phyloP scores from a whole-genome alignment of 1,140 invertebrate species.

The Eciton burchellii region DNA sequence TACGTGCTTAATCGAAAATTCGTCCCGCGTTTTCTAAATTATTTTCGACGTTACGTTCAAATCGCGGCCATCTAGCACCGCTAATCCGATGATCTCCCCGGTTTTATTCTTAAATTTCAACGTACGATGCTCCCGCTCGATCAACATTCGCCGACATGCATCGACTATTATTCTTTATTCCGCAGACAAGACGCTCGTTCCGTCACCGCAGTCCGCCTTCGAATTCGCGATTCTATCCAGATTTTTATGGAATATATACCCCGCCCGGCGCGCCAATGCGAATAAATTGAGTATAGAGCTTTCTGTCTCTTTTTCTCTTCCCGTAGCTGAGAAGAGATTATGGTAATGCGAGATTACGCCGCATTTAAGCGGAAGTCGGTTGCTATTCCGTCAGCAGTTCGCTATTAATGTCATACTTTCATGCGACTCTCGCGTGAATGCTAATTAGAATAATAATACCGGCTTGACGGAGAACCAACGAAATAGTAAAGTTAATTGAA shows the following conservation, averaged over 20 bases:
- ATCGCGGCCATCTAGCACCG: not conserved
- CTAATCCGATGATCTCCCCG: not conserved
- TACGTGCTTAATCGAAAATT: too few relatives aligned
- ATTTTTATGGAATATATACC: constrained; percentile 19
- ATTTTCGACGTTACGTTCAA: not conserved
- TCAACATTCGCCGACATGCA: constrained; percentile 34
- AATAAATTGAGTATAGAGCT: constrained; percentile 58
- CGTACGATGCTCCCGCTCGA: constrained; percentile 16
- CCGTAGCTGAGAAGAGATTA: constrained; percentile 65
- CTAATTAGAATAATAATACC: constrained; percentile 58
- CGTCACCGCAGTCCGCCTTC: constrained; percentile 14
- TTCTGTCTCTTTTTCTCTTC: too few relatives aligned
- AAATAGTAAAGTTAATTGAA: constrained; percentile 57
- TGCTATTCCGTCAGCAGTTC: constrained; percentile 44
- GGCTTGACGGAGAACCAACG: constrained; percentile 38
- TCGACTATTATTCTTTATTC: constrained; percentile 48
- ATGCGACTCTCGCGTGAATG: constrained; percentile 42
- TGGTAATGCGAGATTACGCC: constrained; percentile 68
- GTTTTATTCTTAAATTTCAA: not conserved
- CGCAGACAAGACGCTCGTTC: not conserved
- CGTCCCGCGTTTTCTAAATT: not conserved
- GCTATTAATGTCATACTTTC: constrained; percentile 53
- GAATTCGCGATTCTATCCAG: constrained; percentile 31
- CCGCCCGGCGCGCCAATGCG: constrained; percentile 6
- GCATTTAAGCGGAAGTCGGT: constrained; percentile 55